Evolutionary conservation across 2,888 invertebrate genomes (phyloP).

Genomic region (Conomelus anceps): DNA sequence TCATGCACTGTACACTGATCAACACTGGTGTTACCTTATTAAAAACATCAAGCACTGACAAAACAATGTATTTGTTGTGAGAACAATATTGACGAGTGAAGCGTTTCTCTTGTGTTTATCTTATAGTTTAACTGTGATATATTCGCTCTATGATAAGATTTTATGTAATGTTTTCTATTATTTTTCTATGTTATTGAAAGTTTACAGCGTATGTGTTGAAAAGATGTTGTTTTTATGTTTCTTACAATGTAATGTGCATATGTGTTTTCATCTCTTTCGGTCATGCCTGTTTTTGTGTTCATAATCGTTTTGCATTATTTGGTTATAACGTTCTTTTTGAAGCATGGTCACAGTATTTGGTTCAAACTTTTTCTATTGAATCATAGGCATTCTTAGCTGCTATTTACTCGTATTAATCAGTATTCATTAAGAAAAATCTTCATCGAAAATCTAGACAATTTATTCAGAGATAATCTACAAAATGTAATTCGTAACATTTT

Average conservation of each 20-base stretch:
- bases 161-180: constrained; percentile 17
- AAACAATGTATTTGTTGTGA: constrained; percentile 10
- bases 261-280: constrained; percentile 17
- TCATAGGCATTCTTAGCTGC: constrained; percentile 24
- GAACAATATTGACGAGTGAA: constrained; percentile 8
- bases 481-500: constrained; percentile 10
- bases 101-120: constrained; percentile 18
- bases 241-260: constrained; percentile 7
- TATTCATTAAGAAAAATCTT: constrained; percentile 22
- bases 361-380: constrained; percentile 18
- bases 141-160: constrained; percentile 19
- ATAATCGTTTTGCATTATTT: constrained; percentile 14
- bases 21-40: background rate
- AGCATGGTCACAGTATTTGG: background rate
- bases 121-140: constrained; percentile 28
- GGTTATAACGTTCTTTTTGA: background rate
- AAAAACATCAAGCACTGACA: background rate
- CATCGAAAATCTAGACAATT: constrained; percentile 1
- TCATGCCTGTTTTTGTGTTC: constrained; percentile 22
- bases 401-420: constrained; percentile 18
- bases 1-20: too few species aligned
- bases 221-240: constrained; percentile 11
- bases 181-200: constrained; percentile 6
- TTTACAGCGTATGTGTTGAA: background rate
- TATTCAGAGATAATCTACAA: background rate